Base-by-base conservation (phyloP, 2,888 invertebrate species). In the Netelia melanura region DNA sequence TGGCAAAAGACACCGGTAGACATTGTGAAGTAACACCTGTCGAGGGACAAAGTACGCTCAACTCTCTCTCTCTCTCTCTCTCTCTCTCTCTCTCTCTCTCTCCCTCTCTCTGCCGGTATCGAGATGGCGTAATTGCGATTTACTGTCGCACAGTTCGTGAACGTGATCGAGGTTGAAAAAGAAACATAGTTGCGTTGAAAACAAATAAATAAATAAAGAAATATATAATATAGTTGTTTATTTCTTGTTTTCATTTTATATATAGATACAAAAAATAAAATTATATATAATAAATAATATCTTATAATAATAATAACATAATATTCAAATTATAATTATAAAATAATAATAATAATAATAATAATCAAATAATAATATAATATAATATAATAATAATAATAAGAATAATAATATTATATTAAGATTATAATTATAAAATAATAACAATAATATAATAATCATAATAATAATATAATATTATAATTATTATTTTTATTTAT, bases 111-210 rank as follows among this genome's bases (percentile, higher is more conserved):
- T 17, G 9, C 5, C 21, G 56, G 21, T 9, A 21, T 88, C 85
- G 86, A 76, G 88, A 87, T 81, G 88, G 87, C 85, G 86, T 88
- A 87, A 89, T 86, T 86, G 84, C 87, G 87, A 87, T 61, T 68
- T 80, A 56, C 70, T 44, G 78, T 80, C 81, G 87, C 84, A 87
- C 84, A 44, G 43, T 56, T 25, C 14, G 68, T 44, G 75, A 82
- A 82, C 83, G 88, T 89, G 89, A 85, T 83, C 78, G 76, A 21
- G 64, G 67, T 54, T 25, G 64, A 67, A 21, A 44, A 56, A 43
- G 9, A 43, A n/a, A 10, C 48, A 48, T 10, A 48, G 48, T 17
- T 56, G 21, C 21, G 56, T 2, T 14, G 52, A 52, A 52, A 52
- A 52, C 30, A 30, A 21, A 21, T 21, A 21, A 21, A 21, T 21